Base-by-base conservation (phyloP, 2,888 invertebrate species). In the Philonicus albiceps region DNA sequence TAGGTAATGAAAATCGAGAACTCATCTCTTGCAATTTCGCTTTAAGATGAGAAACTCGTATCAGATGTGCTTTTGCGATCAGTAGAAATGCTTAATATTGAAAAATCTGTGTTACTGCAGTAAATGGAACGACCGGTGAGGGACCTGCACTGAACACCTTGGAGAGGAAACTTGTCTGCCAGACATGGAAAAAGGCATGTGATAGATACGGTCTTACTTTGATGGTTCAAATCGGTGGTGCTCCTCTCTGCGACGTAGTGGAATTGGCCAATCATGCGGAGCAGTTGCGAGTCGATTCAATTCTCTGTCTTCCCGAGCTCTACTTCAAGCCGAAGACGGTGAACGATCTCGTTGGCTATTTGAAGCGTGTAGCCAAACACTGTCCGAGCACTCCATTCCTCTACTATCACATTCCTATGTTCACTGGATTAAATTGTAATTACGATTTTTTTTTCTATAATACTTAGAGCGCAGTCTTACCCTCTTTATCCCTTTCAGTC, bases 71-170 rank as follows among this genome's bases (percentile, higher is more conserved):
- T 3, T 16, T 43, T 43, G 40, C 4, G 34, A 75, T 31, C 22
- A 40, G 16, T 22, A 3, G 31, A 31, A 31, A 27, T 40, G 13
- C n/a, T 72, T 87, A 55, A 13, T n/a, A 72, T 22, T 43, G 13
- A 19, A 64, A 19, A 64, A 64, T 27, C 1, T 55, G 27, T 64
- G 27, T 88, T 88, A 89, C 90, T 89, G 1, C 89, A 96, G 96
- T 97, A 6, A 96, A 96, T 91, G 97, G 97, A 13, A 96, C 96
- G 0, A 95, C 94, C 34, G 97, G 97, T 0, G 97, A 97, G 92
- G 96, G 96, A 0, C 94, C 94, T 89, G 94, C 94, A 0, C 91
- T 96, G 91, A 95, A 93, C 72, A 91, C 95, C 0, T 90, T 91
- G 0, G 97, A 97, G 91, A 93, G 97, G 78, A 96, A 96, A 91